phyloP scores from a whole-genome alignment of 2,797 vertebrate species.

The Gymnothorax reevesii region DNA sequence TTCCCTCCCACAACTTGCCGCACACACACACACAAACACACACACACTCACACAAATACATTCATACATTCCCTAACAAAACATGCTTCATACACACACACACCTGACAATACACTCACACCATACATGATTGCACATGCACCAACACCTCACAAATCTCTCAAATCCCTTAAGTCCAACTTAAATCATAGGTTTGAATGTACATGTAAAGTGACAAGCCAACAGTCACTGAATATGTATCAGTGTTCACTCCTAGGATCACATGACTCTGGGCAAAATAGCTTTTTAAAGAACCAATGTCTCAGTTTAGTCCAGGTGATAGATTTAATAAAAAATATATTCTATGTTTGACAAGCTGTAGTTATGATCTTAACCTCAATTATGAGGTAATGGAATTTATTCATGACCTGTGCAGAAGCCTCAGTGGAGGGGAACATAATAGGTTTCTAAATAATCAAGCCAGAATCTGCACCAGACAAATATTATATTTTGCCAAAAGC shows the following conservation, averaged over 20 bases:
- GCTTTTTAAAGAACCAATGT: not conserved
- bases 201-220: not conserved
- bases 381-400: not conserved
- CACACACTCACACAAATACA: not conserved
- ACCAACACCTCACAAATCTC: not conserved
- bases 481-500: not conserved
- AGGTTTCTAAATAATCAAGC: not conserved
- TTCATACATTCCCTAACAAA: not conserved
- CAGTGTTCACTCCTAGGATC: not conserved
- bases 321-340: not conserved
- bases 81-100: not conserved
- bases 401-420: not conserved
- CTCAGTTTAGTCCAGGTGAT: not conserved
- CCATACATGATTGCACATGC: too few species aligned
- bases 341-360: not conserved
- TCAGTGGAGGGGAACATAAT: not conserved
- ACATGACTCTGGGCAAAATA: not conserved
- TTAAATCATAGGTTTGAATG: not conserved
- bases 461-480: not conserved
- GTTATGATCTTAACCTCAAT: not conserved
- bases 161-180: not conserved
- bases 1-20: not conserved
- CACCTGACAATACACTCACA: slow-evolving; percentile 4
- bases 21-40: slow-evolving; percentile 18
- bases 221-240: not conserved